phyloP scores from a whole-genome alignment of 2,113 vertebrate genomes.

The Labeo rohita region DNA sequence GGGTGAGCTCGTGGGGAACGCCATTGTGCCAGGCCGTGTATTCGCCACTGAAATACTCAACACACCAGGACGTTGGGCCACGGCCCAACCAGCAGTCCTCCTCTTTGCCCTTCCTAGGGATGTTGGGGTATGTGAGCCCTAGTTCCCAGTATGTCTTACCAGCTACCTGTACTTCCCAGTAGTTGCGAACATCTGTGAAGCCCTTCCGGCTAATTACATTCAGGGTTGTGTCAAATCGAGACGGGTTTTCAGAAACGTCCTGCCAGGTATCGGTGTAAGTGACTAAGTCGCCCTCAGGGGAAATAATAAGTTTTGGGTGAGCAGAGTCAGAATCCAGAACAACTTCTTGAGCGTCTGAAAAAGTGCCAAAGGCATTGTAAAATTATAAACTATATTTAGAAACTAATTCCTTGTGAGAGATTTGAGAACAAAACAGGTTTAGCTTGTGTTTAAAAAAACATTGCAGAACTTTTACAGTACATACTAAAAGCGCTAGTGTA shows the following conservation, averaged over 20 bases:
- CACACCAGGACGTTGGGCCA: conserved; percentile 79
- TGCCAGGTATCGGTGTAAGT: conserved; percentile 75
- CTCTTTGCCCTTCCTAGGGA: conserved; percentile 81
- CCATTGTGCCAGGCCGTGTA: conserved; percentile 80
- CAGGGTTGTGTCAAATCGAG: conserved; percentile 85
- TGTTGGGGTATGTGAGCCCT: conserved; percentile 81
- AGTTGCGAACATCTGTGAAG: conserved; percentile 80
- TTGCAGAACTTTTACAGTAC: background rate
- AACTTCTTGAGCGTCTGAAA: conserved; percentile 73
- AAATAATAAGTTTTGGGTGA: conserved; percentile 78
- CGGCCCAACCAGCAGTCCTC: conserved; percentile 86
- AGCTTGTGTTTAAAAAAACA: background rate
- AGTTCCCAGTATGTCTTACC: conserved; percentile 89
- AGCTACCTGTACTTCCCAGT: conserved; percentile 87
- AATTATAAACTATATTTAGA: background rate
- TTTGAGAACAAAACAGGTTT: background rate
- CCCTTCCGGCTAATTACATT: conserved; percentile 80
- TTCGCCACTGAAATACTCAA: conserved; percentile 84
- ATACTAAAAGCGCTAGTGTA: background rate
- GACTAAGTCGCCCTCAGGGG: conserved; percentile 68
- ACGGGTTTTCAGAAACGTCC: conserved; percentile 74
- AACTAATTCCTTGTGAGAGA: background rate
- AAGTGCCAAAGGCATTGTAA: conserved; percentile 17
- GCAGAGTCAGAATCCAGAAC: conserved; percentile 74
- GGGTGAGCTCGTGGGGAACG: conserved; percentile 64